Conservation (phyloP, 2,797 vertebrate genomes). For the Pseudomugil tenellus region DNA sequence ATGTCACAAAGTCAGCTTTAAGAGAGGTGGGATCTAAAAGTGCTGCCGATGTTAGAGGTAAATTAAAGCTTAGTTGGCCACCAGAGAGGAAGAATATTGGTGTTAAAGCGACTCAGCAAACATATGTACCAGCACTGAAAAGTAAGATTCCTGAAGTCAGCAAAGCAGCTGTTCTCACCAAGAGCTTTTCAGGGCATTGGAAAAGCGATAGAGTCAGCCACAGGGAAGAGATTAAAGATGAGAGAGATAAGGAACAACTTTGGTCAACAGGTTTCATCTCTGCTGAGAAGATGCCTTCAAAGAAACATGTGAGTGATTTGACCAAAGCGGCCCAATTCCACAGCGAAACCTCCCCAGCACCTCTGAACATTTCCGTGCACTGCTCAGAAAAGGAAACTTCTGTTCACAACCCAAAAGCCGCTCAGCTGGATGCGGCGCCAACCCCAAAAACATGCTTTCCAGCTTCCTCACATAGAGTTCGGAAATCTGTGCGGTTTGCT, state of each 20-base stretch:
- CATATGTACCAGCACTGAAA: constrained; percentile 22
- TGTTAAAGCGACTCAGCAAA: constrained; percentile 14
- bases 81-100: constrained; percentile 67
- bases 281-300: constrained; percentile 26
- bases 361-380: neutral
- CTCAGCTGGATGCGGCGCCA: constrained; percentile 19
- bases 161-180: constrained; percentile 24
- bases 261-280: constrained; percentile 22
- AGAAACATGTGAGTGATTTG: constrained; percentile 23
- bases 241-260: constrained; percentile 19
- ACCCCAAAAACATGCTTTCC: constrained; percentile 22
- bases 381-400: constrained; percentile 6
- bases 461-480: constrained; percentile 48
- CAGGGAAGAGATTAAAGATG: constrained; percentile 29
- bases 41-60: constrained; percentile 58
- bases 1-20: constrained; percentile 23
- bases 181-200: constrained; percentile 8
- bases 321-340: constrained; percentile 34
- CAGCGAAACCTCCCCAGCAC: constrained; percentile 14
- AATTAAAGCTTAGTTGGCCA: constrained; percentile 77
- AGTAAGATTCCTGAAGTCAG: constrained; percentile 18
- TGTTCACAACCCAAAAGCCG: constrained; percentile 24
- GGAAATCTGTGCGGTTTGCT: constrained; percentile 76
- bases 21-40: constrained; percentile 30
- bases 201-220: constrained; percentile 24